Evolutionary conservation across 2,797 vertebrate genomes (phyloP), one percentile per base, ranked within the genome.

Genomic region (Sebastes hubbsi): DNA sequence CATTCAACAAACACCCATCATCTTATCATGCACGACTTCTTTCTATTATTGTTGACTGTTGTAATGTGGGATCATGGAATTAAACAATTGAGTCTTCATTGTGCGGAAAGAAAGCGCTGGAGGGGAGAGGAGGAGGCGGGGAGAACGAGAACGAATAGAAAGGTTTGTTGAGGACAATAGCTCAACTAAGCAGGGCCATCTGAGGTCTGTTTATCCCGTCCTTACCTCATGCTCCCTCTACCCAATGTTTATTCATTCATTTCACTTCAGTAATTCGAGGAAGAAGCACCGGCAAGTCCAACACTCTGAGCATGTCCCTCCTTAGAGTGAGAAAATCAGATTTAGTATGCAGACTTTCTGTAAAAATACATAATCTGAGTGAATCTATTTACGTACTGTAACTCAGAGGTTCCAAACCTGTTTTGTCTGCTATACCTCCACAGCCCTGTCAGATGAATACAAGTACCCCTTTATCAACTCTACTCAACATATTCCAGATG

Each of bases 151-250:
- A 62, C 36, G 8, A 86, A 85, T 56, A 56, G 72, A 66, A 25
- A 83, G 77, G 81, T 85, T 86, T 91, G 89, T 87, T 86, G 72
- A 93, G 90, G 83, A 93, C 93, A 93, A 86, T 65, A 59, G 68
- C 72, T 83, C 32, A n/a, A 85, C 78, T 90, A 59, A 89, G 68
- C 71, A 18, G 58, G 78, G 89, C 78, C 76, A 82, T 88, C 82
- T 89, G 84, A 92, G 88, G 87, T 87, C 87, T 89, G 89, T 88
- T 91, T 78, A 85, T 80, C 87, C 79, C 63, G 82, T 64, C 54
- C 76, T 89, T 83, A 91, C 87, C 79, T 91, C 92, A 90, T 76
- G 8, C 77, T 82, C 71, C 46, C n/a, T 12, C 70, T 77, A 29
- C 65, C 54, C 81, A 69, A 6, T 84, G 81, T 88, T 81, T 68